Conservation (phyloP, 1,140 invertebrate species). For the Anoplolepis gracilipes region DNA sequence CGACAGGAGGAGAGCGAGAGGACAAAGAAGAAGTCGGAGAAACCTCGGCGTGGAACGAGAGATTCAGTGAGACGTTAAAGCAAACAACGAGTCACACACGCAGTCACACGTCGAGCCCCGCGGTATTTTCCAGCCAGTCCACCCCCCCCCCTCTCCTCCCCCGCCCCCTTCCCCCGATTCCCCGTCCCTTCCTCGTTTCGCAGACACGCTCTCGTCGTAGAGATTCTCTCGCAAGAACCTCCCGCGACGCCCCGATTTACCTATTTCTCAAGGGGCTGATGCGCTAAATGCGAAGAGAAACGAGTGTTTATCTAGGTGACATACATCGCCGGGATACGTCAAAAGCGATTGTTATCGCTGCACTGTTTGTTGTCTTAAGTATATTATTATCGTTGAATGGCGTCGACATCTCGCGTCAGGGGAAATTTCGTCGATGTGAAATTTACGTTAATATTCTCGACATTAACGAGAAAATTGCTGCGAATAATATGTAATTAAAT, state of each 20-base stretch:
- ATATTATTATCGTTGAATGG: not conserved
- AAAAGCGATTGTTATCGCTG: not conserved
- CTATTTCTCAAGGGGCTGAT: not conserved
- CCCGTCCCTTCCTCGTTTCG: not conserved
- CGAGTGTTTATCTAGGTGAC: slow-evolving; percentile 32
- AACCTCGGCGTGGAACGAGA: slow-evolving; percentile 70
- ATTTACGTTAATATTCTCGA: not conserved
- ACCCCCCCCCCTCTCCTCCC: not conserved
- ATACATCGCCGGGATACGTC: slow-evolving; percentile 6
- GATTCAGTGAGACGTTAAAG: slow-evolving; percentile 80
- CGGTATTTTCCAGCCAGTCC: slow-evolving; percentile 16
- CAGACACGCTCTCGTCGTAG: not conserved
- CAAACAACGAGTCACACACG: slow-evolving; percentile 80
- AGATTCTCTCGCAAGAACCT: slow-evolving; percentile 4
- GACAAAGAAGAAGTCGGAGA: slow-evolving; percentile 58
- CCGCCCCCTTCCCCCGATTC: not conserved
- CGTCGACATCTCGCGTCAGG: not conserved
- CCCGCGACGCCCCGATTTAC: slow-evolving; percentile 2
- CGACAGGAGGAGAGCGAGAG: slow-evolving; percentile 13
- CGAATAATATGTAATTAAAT: not conserved
- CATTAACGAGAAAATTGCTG: not conserved
- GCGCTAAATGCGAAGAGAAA: not conserved
- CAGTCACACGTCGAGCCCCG: slow-evolving; percentile 67
- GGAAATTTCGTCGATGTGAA: not conserved
- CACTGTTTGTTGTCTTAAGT: slow-evolving; percentile 13